Base-by-base conservation (phyloP, 92 coral and sea anemone genomes). In the Epizoanthus fatuus region DNA sequence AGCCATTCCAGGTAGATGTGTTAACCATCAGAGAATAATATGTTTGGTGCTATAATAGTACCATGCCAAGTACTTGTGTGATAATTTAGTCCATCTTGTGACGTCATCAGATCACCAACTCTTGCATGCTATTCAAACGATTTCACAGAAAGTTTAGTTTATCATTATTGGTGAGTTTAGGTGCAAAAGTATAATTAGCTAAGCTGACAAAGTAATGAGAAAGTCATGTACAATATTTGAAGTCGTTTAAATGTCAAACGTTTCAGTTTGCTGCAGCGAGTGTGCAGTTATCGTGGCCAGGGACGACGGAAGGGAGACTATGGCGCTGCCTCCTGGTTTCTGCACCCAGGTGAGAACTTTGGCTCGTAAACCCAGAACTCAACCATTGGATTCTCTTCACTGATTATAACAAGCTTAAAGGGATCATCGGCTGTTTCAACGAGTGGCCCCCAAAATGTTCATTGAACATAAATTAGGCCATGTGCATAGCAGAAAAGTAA, bases 261-360 rank as follows among this genome's bases (percentile, higher is more conserved):
- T 81, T 69, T 13, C 75, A 96, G 99, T 81, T 78, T 96, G 71
- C 86, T 96, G 10, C 99, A 96, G 71, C 94, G 86, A 75, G 98
- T 96, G 60, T 95, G 93, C 63, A 87, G 93, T 35, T 96, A 92
- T 76, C 98, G 99, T 4, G 99, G 99, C 16, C 94, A 93, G 52
- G 95, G 98, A 57, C 76, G 99, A 76, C 82, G 93, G 62, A 96
- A 96, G 73, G 98, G 98, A 49, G 96, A 95, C 37, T 85, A 85
- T 57, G 90, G 93, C 39, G 98, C 99, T 13, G 98, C 98, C 3
- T 88, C 98, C 16, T 96, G 99, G 99, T 96, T 96, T 81, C 88
- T 93, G n/a, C 90, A 89, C 56, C 99, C 99, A 87, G 98, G 98
- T 95, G 78, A 38, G 72, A 39, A n/a, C 7, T n/a, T 80, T 37